Evolutionary conservation across 2,113 vertebrate species (phyloP).

Genomic region (Dipodomys merriami): DNA sequence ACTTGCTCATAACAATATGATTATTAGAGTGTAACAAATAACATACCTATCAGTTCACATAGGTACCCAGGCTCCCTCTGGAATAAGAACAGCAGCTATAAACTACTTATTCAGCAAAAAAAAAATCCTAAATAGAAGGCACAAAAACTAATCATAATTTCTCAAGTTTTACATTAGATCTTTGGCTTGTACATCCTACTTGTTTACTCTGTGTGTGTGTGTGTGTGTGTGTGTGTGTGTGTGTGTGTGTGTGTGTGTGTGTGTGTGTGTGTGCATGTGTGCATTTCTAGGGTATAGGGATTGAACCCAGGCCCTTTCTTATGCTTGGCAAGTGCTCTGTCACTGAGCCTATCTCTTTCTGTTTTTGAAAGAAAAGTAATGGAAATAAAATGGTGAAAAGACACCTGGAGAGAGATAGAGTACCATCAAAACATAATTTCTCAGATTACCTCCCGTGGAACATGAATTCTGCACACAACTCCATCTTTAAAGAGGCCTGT

Average conservation of each 20-base stretch:
- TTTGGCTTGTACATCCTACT: not conserved
- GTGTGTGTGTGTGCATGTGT: no score
- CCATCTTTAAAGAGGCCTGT: not conserved
- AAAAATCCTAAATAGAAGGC: not conserved
- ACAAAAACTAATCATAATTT: not conserved
- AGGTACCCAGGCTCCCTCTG: not conserved
- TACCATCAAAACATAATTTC: not conserved
- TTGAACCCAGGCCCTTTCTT: not conserved
- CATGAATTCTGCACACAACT: not conserved
- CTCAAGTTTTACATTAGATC: not conserved
- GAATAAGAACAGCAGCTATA: not conserved
- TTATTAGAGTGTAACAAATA: not conserved
- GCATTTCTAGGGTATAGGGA: not conserved
- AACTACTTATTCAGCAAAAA: not conserved
- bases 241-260: no score
- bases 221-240: not conserved
- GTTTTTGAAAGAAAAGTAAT: not conserved
- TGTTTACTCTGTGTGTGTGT: not conserved
- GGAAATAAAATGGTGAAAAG: not conserved
- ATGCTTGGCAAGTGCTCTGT: not conserved
- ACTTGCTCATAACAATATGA: not conserved
- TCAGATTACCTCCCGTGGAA: not conserved
- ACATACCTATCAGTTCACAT: not conserved
- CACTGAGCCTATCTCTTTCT: not conserved
- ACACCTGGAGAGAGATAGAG: not conserved